Conservation (phyloP, 1,140 invertebrate genomes). For the Panulirus ornatus region DNA sequence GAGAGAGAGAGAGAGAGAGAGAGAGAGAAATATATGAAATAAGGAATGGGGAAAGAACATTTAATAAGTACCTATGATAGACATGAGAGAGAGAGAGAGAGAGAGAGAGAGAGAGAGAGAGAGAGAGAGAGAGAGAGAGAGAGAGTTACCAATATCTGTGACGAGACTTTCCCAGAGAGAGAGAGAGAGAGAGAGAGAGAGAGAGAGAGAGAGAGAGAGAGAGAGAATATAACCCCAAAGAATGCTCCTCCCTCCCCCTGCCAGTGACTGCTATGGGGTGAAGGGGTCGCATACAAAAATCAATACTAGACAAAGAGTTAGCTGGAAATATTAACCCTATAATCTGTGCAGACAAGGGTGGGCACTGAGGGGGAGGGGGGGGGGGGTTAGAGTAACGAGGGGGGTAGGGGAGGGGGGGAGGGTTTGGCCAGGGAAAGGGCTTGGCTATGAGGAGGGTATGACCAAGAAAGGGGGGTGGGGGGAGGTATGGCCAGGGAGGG, state of each 20-base stretch:
- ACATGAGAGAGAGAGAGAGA: background rate
- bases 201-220: constrained; percentile 48
- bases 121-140: background rate
- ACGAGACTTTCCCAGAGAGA: no score
- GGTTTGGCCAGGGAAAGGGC: background rate
- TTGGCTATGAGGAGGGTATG: background rate
- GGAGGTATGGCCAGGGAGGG: background rate
- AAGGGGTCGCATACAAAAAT: constrained; percentile 54
- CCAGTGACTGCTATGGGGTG: constrained; percentile 54
- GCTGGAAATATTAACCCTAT: constrained; percentile 73
- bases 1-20: constrained; percentile 2
- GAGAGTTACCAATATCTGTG: no score
- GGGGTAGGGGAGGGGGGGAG: constrained; percentile 21
- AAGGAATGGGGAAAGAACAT: background rate
- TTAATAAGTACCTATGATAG: background rate
- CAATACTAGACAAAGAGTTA: constrained; percentile 71
- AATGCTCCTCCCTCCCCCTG: constrained; percentile 1
- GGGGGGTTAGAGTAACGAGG: background rate
- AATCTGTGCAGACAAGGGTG: constrained; percentile 59
- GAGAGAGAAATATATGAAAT: no score
- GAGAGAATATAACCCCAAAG: background rate
- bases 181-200: constrained; percentile 36
- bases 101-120: background rate
- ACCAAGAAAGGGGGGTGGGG: background rate
- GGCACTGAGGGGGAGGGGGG: background rate